phyloP scores from a whole-genome alignment of 64 coral and sea anemone species.

The Platygyra sinensis region DNA sequence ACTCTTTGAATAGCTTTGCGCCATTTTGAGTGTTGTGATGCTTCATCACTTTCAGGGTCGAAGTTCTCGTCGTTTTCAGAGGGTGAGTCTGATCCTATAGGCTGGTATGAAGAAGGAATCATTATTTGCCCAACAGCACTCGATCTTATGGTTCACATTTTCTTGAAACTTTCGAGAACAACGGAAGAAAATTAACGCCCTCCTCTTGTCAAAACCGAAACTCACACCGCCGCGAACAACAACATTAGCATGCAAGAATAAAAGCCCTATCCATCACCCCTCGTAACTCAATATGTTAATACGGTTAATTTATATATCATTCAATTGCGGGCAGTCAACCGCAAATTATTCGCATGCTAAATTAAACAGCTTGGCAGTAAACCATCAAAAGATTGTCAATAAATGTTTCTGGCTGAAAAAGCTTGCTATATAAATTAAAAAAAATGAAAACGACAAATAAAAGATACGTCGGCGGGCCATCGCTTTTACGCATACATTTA shows the following conservation, averaged over 20 bases:
- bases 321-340: conserved; percentile 13
- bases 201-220: neutral
- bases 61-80: conserved; percentile 39
- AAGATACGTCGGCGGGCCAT: neutral
- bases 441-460: neutral
- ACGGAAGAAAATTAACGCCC: neutral
- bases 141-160: neutral
- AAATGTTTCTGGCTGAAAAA: neutral
- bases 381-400: neutral
- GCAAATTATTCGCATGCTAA: neutral
- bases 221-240: neutral
- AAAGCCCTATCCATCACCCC: neutral
- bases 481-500: no score
- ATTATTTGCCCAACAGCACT: conserved; percentile 36
- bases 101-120: conserved; percentile 81
- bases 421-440: neutral
- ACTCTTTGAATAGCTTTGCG: conserved; percentile 37
- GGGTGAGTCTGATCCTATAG: conserved; percentile 66
- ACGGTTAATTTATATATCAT: conserved; percentile 6
- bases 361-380: neutral
- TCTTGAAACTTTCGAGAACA: neutral
- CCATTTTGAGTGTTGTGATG: conserved; percentile 33
- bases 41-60: conserved; percentile 5
- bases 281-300: conserved; percentile 55
- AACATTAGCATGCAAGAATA: conserved; percentile 27